A percentile compares a stretch with the other conserved stretches of the same genome.
Conservation (phyloP, 1,140 invertebrate species). For the Octopus bimaculoides region DNA sequence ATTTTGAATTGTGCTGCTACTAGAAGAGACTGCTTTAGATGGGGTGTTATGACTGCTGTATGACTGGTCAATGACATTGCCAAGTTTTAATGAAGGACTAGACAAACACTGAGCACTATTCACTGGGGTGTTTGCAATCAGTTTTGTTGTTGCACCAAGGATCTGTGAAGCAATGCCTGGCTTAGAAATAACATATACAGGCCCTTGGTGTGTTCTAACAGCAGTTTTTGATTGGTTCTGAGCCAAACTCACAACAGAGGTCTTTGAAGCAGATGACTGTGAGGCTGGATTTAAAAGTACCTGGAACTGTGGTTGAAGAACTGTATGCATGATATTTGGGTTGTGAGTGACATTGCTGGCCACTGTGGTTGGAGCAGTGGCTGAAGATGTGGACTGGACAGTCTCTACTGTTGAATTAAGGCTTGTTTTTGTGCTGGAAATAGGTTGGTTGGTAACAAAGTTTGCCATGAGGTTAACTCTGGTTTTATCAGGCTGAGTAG, state of each 20-base stretch:
- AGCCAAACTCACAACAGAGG: background rate
- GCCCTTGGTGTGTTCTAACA: background rate
- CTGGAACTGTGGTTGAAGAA: background rate
- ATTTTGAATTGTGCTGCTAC: too few species aligned
- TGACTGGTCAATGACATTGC: too few species aligned
- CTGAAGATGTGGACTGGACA: background rate
- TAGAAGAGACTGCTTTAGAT: too few species aligned
- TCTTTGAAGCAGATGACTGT: background rate
- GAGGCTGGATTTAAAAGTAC: background rate
- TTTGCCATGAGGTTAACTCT: too few species aligned
- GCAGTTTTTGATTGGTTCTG: background rate
- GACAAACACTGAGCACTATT: background rate
- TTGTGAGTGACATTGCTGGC: background rate
- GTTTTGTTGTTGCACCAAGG: background rate
- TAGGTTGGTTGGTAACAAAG: too few species aligned
- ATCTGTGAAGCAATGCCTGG: background rate
- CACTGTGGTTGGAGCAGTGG: background rate
- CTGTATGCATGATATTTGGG: background rate
- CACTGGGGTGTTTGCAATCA: background rate
- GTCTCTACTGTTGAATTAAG: too few species aligned
- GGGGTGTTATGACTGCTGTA: too few species aligned
- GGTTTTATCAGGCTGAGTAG: too few species aligned
- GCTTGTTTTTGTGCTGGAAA: too few species aligned
- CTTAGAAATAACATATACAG: constrained; percentile 8
- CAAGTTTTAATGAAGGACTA: too few species aligned